Evolutionary conservation across 2,888 invertebrate species (phyloP), one percentile per base, ranked within the genome.

Genomic region (Galeruca laticollis): DNA sequence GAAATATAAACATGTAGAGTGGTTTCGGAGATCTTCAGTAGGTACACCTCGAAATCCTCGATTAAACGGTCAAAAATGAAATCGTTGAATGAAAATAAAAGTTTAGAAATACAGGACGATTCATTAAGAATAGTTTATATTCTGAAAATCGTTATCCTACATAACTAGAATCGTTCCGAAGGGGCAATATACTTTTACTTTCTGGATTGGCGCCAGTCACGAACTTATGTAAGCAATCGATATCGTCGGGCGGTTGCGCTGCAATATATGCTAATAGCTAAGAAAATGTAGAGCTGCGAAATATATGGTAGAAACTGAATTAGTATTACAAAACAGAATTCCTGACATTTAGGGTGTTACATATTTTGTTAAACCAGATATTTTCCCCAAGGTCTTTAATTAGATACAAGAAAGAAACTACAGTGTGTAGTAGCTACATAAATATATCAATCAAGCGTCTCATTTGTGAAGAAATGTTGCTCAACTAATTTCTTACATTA

Each of bases 1-100:
- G 43, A 43, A 43, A 43, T 43, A 43, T 43, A 43, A 43, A 43
- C 43, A 43, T 43, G n/a, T 15, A 43, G 15, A 43, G 33, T 33
- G 33, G 10, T 35, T 35, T 10, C 13, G 13, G n/a, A 6, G 43
- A 15, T 43, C n/a, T 13, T 13, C 6, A 43, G n/a, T 5, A 2
- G n/a, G n/a, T n/a, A n/a, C n/a, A n/a, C n/a, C n/a, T n/a, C n/a
- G n/a, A n/a, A n/a, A n/a, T n/a, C n/a, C n/a, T n/a, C n/a, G n/a
- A n/a, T n/a, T n/a, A n/a, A n/a, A n/a, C n/a, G n/a, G n/a, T n/a
- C n/a, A n/a, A n/a, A n/a, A n/a, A n/a, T n/a, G n/a, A n/a, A n/a
- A n/a, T n/a, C n/a, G n/a, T n/a, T n/a, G n/a, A n/a, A n/a, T n/a
- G n/a, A n/a, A n/a, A n/a, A n/a, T n/a, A n/a, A n/a, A n/a, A n/a